phyloP scores from a whole-genome alignment of 2,113 vertebrate genomes.

The Sinosuthora webbiana region DNA sequence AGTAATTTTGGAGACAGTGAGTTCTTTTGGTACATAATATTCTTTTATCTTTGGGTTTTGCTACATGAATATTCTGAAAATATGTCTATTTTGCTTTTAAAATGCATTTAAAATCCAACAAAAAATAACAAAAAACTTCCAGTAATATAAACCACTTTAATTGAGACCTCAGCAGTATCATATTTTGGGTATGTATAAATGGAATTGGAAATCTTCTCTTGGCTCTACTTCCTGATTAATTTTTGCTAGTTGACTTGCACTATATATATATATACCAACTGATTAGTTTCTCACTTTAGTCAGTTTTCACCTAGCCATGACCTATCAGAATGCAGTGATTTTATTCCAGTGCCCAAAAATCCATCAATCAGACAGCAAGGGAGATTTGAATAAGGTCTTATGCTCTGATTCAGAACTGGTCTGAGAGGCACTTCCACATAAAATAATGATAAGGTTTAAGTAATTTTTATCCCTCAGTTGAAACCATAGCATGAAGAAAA shows the following conservation, averaged over 20 bases:
- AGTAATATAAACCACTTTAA: background rate
- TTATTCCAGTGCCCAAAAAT: background rate
- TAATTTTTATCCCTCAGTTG: background rate
- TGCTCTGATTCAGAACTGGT: background rate
- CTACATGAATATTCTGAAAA: background rate
- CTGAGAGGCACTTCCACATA: background rate
- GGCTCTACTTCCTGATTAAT: background rate
- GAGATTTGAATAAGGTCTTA: background rate
- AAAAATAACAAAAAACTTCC: background rate
- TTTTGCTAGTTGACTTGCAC: background rate
- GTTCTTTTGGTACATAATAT: background rate
- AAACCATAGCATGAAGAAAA: background rate
- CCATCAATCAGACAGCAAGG: background rate
- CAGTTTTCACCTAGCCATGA: background rate
- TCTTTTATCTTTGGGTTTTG: background rate
- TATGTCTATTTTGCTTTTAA: background rate
- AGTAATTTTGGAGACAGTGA: background rate
- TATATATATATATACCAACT: background rate
- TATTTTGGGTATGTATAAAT: background rate
- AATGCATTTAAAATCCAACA: background rate
- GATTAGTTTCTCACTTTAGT: background rate
- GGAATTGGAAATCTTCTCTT: background rate
- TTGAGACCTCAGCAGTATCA: background rate
- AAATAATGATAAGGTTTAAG: background rate
- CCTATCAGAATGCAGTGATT: background rate